Evolutionary conservation across 2,113 vertebrate genomes (phyloP), one percentile per base, ranked within the genome.

Genomic region (Lutjanus erythropterus): DNA sequence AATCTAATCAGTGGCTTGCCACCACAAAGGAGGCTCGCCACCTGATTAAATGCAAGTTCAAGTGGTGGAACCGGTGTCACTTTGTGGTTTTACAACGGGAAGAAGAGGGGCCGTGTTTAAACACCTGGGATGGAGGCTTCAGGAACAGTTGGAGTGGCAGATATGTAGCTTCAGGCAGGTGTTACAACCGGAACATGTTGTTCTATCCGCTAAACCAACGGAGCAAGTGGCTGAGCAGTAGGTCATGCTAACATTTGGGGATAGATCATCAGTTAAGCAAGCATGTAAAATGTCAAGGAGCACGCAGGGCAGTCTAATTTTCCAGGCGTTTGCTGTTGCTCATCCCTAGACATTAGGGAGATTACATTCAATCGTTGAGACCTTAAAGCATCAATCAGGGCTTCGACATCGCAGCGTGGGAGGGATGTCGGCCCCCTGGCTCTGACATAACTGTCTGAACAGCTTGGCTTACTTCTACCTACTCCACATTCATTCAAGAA

Each of bases 1-100:
- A 89, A 93, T 93, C 84, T 86, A 92, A 93, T 94, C 88, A 91
- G 86, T 65, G 84, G 90, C 84, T 87, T 50, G 79, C 89, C 81
- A 90, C 84, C 78, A 86, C 86, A 86, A 70, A 80, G 62, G 55
- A 69, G 70, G 78, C 78, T 82, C 73, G 46, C 58, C 86, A 83
- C 82, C 87, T 90, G 91, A 93, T 90, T 93, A 89, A 92, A 91
- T 80, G 60, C 73, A 71, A 75, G 85, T 89, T 92, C 80, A 89
- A 89, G 85, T 82, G 75, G 86, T 69, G 81, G 73, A 85, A 66
- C 59, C 27, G 62, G 68, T 80, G 68, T 79, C 73, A 53, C 75
- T 86, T 67, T 65, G 83, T 83, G 77, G 71, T 83, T 83, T 70
- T 64, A 65, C 73, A 21, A 80, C 33, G 23, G 59, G 53, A 31